Evolutionary conservation across 1,140 invertebrate species (phyloP), one percentile per base, ranked within the genome.

Genomic region (Pseudachorutes palmiensis): DNA sequence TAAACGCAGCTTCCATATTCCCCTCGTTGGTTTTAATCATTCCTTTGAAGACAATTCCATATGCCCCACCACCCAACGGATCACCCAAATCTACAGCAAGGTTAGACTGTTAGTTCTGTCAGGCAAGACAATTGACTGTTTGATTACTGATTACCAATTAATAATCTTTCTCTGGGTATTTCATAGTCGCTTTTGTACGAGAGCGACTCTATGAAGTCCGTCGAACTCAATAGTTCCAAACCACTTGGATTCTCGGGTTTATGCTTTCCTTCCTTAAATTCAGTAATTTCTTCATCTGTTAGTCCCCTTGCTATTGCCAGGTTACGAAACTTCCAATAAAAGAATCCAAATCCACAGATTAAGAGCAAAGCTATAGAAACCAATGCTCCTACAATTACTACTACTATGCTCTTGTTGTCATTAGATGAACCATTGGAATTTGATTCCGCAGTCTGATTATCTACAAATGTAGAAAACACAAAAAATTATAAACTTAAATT

Each of bases 1-100:
- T 69, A 3, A 69, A 49, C 1, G 67, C 67, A 12, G 64, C 66
- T 9, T 31, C 32, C 2, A 19, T 31, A 19, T 26, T 14, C 9
- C 14, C 59, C 9, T 61, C 14, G 2, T 48, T 22, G 41, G 5
- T 30, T 22, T 24, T 41, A 3, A 45, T 26, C 19, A 9, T 45
- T 26, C 61, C 61, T 41, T 63, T 41, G 14, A 9, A 36, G 16
- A 63, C 33, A 5, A 63, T 63, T 5, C 61, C 61, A 29, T 22
- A 63, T 24, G 61, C 61, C 24, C 61, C 61, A 14, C 2, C 24
- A 5, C 61, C 61, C n/a, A 63, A 31, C 24, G 24, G 2, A 36
- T 63, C 22, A 5, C 41, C 28, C 33, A 5, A 36, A 24, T 63
- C 61, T 63, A 30, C 3, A 63, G n/a, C n/a, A n/a, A n/a, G n/a